Evolutionary conservation across 2,113 vertebrate species (phyloP), one percentile per base, ranked within the genome.

Genomic region (Neomonachus schauinslandi): DNA sequence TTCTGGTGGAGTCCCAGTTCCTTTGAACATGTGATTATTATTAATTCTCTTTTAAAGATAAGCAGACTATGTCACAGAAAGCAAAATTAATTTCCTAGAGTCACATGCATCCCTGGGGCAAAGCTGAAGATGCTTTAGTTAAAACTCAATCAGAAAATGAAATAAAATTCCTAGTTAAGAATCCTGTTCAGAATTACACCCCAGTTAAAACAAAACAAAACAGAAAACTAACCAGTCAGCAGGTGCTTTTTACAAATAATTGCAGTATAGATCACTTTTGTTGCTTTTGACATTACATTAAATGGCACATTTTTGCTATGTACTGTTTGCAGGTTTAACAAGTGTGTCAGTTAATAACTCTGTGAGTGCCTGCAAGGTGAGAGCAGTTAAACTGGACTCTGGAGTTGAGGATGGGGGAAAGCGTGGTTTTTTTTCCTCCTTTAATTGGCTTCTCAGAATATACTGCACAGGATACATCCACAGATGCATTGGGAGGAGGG

Each of bases 41-140:
- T 71, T 93, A 80, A 39, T 92, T 91, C 87, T 82, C 42, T 91
- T 89, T 63, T 88, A 89, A 71, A 82, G 72, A 95, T 83, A 69
- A 96, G 87, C 80, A 87, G 51, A 67, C 87, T 87, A 0, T 90
- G 42, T 85, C 77, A 86, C 72, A 61, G 95, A 93, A 87, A 92
- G 26, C n/a, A 88, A 85, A 76, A 59, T 76, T 94, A 84, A 92
- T 92, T 97, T 96, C 67, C 67, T 53, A 21, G 85, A 94, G 92
- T 96, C 67, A 61, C n/a, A 49, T 67, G 11, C 61, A 55, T 90
- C 65, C 79, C 42, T 87, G 28, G 53, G 67, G 36, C 81, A 95
- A 80, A 92, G 69, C 46, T 33, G 65, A 80, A 81, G 36, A 26
- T 88, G 49, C 22, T 83, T 83, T 84, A 86, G 91, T 80, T 94